Conservation (phyloP, 2,888 invertebrate genomes). For the Ligdia adustata region DNA sequence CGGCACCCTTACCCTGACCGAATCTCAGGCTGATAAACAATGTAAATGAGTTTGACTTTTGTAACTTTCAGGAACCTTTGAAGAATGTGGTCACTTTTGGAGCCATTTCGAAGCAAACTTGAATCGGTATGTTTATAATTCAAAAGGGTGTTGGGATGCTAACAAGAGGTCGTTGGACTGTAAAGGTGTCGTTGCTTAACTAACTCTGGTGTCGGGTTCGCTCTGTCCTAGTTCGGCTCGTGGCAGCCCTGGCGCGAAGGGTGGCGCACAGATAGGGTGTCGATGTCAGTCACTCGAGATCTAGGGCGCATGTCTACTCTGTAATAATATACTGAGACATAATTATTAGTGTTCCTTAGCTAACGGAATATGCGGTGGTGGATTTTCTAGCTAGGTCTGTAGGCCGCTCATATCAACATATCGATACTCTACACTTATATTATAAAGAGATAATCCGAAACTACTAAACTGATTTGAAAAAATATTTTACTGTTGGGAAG, state of each 20-base stretch:
- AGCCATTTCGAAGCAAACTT: not conserved
- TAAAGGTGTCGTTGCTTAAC: slow-evolving; percentile 2
- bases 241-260: slow-evolving; percentile 13
- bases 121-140: slow-evolving; percentile 1
- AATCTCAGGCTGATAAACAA: slow-evolving; percentile 5
- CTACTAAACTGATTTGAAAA: too few relatives aligned
- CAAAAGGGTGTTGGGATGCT: not conserved
- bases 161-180: not conserved
- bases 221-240: not conserved
- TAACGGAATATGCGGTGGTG: too few relatives aligned
- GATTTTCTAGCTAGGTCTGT: too few relatives aligned
- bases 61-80: slow-evolving; percentile 16
- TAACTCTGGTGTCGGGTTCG: slow-evolving; percentile 2
- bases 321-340: not conserved
- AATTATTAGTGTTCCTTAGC: not conserved
- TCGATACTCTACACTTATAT: too few relatives aligned
- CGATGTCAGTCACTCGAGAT: slow-evolving; percentile 8
- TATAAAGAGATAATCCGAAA: too few relatives aligned
- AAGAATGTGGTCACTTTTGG: not conserved
- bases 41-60: slow-evolving; percentile 13
- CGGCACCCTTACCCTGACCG: slow-evolving; percentile 1
- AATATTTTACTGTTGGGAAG: too few relatives aligned
- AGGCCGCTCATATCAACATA: too few relatives aligned
- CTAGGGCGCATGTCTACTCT: slow-evolving; percentile 2
- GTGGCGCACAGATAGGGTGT: slow-evolving; percentile 8